These are phyloP conservation scores for Rostratula benghalensis DNA, from an alignment of 2,113 vertebrate genomes.

Conservation along the genomic window DNA sequence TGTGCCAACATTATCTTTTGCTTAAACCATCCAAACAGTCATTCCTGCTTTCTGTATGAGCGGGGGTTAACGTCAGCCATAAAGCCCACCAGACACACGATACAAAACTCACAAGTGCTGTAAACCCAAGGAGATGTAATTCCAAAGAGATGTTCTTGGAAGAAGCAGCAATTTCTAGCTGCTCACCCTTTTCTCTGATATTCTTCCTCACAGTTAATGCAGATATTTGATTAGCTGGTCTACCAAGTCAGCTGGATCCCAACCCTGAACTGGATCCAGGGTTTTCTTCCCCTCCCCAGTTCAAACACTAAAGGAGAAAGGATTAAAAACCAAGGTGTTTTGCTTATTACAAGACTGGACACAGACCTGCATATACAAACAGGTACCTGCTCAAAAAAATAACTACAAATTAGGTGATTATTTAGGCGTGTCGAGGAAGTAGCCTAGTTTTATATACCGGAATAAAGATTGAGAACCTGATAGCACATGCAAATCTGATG, in stretches of 20 bases:
- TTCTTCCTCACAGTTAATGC: background rate
- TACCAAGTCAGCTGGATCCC: background rate
- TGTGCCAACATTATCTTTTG: background rate
- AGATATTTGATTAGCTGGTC: background rate
- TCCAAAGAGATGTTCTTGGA: background rate
- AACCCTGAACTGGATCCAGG: accelerated
- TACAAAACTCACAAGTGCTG: background rate
- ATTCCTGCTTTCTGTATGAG: background rate
- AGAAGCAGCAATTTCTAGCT: background rate
- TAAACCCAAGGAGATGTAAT: background rate
- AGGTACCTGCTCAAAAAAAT: background rate
- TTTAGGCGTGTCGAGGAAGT: slow-evolving; percentile 44
- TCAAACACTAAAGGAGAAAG: background rate
- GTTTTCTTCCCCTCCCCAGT: background rate
- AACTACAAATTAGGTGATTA: background rate
- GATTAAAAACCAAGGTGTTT: background rate
- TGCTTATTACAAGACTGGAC: background rate
- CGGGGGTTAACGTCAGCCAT: background rate
- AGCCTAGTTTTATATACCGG: background rate
- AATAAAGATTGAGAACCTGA: background rate
- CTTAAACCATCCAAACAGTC: background rate
- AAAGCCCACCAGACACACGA: background rate
- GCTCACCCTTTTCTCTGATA: background rate
- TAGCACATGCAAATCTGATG: background rate
- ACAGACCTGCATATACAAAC: background rate